Conservation (phyloP, 2,113 vertebrate species). For the Ondatra zibethicus region DNA sequence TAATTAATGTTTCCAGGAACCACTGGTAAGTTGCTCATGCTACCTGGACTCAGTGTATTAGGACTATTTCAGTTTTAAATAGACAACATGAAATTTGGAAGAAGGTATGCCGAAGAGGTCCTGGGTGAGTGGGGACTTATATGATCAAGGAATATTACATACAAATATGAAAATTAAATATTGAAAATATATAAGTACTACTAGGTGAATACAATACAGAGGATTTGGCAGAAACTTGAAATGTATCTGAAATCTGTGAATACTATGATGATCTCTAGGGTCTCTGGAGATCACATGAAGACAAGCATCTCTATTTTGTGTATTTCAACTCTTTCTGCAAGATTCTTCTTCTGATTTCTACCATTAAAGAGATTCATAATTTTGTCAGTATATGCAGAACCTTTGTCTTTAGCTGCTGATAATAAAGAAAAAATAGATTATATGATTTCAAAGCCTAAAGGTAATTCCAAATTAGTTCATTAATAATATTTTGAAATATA, state of each 20-base stretch:
- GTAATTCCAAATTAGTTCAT: not conserved
- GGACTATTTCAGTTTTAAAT: not conserved
- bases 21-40: not conserved
- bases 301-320: not conserved
- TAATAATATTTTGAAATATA: not conserved
- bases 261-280: rapidly evolving
- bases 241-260: not conserved
- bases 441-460: slow-evolving; percentile 42
- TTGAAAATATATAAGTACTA: not conserved
- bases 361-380: not conserved
- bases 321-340: not conserved
- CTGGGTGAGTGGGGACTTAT: rapidly evolving
- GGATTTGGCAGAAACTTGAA: not conserved
- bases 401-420: not conserved
- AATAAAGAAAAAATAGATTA: not conserved
- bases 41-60: not conserved
- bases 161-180: not conserved
- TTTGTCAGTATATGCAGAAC: not conserved
- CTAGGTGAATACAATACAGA: not conserved
- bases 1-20: not conserved
- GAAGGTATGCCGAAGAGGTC: too few relatives aligned
- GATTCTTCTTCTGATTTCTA: not conserved
- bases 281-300: not conserved
- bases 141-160: not conserved
- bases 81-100: not conserved